phyloP scores from a whole-genome alignment of 2,888 invertebrate species.

The Apamea crenata region DNA sequence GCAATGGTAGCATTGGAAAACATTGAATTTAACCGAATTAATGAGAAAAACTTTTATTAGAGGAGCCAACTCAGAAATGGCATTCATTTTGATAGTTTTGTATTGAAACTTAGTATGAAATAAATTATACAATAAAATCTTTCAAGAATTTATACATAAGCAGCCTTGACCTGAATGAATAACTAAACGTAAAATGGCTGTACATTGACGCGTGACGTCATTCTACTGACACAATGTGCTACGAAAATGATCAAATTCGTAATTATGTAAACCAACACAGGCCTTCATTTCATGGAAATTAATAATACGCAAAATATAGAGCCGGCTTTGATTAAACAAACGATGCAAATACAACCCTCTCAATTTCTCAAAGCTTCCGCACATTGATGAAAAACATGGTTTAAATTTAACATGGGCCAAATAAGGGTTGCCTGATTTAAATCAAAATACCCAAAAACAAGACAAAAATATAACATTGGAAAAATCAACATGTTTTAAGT shows the following conservation, averaged over 20 bases:
- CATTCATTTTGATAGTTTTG: not conserved
- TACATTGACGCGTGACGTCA: not conserved
- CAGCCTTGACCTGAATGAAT: not conserved
- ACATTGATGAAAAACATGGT: constrained; percentile 40
- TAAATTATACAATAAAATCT: not conserved
- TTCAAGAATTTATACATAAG: not conserved
- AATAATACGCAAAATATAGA: constrained; percentile 53
- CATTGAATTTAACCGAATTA: not conserved
- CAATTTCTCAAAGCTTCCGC: constrained; percentile 30
- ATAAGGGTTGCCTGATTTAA: constrained; percentile 14
- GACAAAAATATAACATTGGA: not conserved
- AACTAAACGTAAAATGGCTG: not conserved
- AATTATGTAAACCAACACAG: constrained; percentile 41
- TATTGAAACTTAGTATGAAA: not conserved
- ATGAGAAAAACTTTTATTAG: not conserved
- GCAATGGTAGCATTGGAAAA: not conserved
- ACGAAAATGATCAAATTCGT: constrained; percentile 14
- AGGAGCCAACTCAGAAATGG: not conserved
- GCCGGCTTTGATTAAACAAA: constrained; percentile 57
- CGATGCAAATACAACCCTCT: constrained; percentile 56
- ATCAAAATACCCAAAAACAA: constrained; percentile 2
- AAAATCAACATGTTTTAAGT: not conserved
- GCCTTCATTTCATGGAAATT: constrained; percentile 52
- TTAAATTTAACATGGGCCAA: constrained; percentile 18
- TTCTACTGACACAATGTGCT: constrained; percentile 17